Evolutionary conservation across 2,888 invertebrate genomes (phyloP), one percentile per base, ranked within the genome.

Genomic region (Girardia tigrina): DNA sequence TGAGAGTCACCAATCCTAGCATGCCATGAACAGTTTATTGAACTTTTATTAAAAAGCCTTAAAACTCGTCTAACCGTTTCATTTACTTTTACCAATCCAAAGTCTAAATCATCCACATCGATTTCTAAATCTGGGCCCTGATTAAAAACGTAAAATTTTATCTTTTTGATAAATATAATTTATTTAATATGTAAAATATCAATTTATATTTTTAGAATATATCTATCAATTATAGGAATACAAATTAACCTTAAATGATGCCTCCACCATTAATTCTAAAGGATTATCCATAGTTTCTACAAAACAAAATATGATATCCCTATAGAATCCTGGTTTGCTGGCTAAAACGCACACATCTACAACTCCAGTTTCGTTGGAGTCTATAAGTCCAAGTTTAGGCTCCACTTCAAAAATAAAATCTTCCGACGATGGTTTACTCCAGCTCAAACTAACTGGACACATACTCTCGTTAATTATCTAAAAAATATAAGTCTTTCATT

Each of bases 381-480:
- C 83, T 82, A 78, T 72, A 16, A 26, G 82, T 71, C 83, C 84
- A 79, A 81, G 80, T 4, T 82, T 81, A 72, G 84, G 83, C 71
- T 83, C 83, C 72, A 84, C 82, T 78, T 83, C 82, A 26, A 84
- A 77, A 8, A 83, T 80, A 73, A 81, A 80, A 71, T 79, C 78
- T 2, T 80, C 80, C 28, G 78, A 79, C 71, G 23, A n/a, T 12
- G 80, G 78, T 0, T 81, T 80, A 69, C 83, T 81, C 83, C 83
- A 84, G 71, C 81, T 81, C 79, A 83, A 83, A 12, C 80, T 80
- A 36, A 83, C 79, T 2, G 81, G 80, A 12, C 82, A 81, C 71
- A 81, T 80, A 76, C 83, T 83, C 79, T 82, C 81, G 78, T 84
- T 84, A 28, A 81, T 81, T 80, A 84, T 81, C 83, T 83, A 79